Evolutionary conservation across 2,113 vertebrate species (phyloP).

Genomic region (Dipodomys merriami): DNA sequence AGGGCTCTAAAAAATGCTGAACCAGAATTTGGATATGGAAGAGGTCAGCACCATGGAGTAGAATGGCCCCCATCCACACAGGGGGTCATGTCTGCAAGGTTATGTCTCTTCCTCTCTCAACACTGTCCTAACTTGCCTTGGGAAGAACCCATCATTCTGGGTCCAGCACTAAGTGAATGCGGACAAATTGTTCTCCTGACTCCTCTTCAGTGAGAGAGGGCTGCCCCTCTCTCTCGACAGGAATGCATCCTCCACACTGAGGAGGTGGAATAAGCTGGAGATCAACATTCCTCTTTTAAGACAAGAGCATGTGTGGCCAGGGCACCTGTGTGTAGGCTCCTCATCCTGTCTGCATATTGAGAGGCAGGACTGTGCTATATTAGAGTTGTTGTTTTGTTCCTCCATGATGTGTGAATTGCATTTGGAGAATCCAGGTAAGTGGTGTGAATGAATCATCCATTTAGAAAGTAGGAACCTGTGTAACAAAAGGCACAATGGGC

Average conservation of each 20-base stretch:
- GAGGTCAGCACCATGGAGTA: neutral
- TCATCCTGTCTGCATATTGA: neutral
- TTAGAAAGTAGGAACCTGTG: neutral
- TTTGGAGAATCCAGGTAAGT: neutral
- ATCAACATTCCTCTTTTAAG: neutral
- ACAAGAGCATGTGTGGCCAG: neutral
- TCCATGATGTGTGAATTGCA: neutral
- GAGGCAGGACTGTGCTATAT: neutral
- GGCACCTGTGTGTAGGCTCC: neutral
- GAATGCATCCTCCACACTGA: too few relatives aligned
- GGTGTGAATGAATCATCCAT: neutral
- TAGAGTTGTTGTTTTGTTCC: neutral
- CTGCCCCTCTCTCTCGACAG: neutral
- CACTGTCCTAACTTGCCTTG: neutral
- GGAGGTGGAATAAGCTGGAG: neutral
- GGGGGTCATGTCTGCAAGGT: neutral
- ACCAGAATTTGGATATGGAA: slow-evolving; percentile 8
- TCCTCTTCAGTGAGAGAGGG: neutral
- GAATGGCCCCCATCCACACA: neutral
- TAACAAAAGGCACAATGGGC: neutral
- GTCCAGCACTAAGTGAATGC: neutral
- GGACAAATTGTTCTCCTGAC: neutral
- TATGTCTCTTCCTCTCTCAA: neutral
- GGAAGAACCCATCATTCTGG: slow-evolving; percentile 21
- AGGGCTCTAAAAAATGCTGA: neutral